These are phyloP conservation scores for Chymomyza fuscimana DNA, from an alignment of 2,888 invertebrate species.

Conservation along the genomic window DNA sequence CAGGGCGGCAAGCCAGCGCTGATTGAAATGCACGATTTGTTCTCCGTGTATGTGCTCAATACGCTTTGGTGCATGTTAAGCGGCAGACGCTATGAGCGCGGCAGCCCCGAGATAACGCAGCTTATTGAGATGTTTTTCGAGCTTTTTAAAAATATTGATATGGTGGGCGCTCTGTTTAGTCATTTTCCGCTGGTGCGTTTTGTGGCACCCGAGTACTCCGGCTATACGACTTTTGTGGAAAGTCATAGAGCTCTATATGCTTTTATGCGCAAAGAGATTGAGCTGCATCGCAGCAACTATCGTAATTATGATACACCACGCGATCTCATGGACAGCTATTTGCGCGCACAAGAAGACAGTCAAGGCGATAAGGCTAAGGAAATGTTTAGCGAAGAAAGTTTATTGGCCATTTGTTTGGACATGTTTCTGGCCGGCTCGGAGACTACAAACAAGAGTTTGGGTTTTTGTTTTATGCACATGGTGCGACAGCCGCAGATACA, in stretches of 20 bases:
- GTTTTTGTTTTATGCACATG: conserved; percentile 88
- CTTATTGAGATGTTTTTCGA: conserved; percentile 86
- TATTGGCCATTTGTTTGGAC: conserved; percentile 90
- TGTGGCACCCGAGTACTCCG: conserved; percentile 87
- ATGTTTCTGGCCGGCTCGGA: conserved; percentile 94
- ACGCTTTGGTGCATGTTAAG: conserved; percentile 92
- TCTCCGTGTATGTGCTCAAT: conserved; percentile 88
- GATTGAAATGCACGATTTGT: conserved; percentile 86
- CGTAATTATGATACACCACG: conserved; percentile 83
- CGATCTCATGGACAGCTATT: conserved; percentile 91
- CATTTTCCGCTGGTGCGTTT: conserved; percentile 88
- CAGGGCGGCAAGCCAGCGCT: conserved; percentile 80
- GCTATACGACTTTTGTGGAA: conserved; percentile 86
- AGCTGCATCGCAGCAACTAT: conserved; percentile 85
- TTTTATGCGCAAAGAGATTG: conserved; percentile 86
- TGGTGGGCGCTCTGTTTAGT: conserved; percentile 90
- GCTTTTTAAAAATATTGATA: conserved; percentile 87
- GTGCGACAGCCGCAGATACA: conserved; percentile 87
- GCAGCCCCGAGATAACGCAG: conserved; percentile 85
- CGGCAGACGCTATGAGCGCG: conserved; percentile 86
- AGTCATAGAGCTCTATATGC: conserved; percentile 87
- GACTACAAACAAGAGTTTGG: conserved; percentile 89
- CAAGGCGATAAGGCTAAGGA: conserved; percentile 79
- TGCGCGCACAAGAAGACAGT: conserved; percentile 82
- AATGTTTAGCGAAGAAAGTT: conserved; percentile 86